phyloP scores from a whole-genome alignment of 2,113 vertebrate species.

The Dicaeum eximium region DNA sequence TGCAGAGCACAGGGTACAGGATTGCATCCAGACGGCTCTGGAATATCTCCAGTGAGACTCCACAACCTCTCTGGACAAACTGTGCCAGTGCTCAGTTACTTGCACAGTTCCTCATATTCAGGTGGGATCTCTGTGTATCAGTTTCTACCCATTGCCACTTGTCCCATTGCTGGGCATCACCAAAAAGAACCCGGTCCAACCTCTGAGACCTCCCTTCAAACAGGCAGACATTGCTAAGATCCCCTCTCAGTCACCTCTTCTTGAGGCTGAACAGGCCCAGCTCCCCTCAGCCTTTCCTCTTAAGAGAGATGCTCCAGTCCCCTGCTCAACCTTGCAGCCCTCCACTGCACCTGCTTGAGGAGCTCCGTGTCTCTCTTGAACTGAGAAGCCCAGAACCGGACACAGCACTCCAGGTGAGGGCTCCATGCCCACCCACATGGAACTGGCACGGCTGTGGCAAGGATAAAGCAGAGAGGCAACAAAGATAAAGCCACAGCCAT shows the following conservation, averaged over 20 bases:
- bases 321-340: not conserved
- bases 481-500: not conserved
- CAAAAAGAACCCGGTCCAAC: fast-evolving
- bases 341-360: not conserved
- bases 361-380: fast-evolving
- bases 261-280: not conserved
- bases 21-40: not conserved
- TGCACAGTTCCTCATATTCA: not conserved
- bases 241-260: not conserved
- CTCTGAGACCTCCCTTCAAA: not conserved
- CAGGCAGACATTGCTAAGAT: not conserved
- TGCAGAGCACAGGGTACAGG: not conserved
- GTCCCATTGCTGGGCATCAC: not conserved
- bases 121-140: not conserved
- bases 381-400: not conserved
- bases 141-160: not conserved
- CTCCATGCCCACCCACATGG: fast-evolving
- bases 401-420: not conserved
- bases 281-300: not conserved
- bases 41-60: not conserved
- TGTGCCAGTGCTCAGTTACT: not conserved
- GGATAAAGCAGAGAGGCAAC: not conserved
- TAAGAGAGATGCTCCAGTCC: fast-evolving
- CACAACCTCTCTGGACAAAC: not conserved
- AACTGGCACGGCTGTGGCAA: not conserved